Conservation (phyloP, 2,797 vertebrate genomes). For the Brachyalestes nurse region DNA sequence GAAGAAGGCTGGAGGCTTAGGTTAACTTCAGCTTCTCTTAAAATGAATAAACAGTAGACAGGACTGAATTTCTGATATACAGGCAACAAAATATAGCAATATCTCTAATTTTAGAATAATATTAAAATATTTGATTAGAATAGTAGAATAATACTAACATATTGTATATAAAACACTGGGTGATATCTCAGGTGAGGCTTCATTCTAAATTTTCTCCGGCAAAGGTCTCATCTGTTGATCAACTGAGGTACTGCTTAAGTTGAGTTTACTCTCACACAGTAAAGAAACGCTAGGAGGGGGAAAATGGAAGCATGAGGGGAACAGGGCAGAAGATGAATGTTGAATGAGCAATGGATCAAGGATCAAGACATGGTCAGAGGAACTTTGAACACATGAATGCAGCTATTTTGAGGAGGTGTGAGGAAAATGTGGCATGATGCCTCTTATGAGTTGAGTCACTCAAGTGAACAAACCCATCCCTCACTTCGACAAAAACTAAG, state of each 20-base stretch:
- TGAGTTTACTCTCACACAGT: constrained; percentile 55
- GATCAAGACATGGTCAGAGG: constrained; percentile 19
- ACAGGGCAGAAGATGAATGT: constrained; percentile 1
- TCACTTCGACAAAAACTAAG: constrained; percentile 61
- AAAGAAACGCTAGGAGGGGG: constrained; percentile 38
- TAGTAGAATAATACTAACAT: too few relatives aligned
- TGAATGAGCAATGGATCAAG: constrained; percentile 9
- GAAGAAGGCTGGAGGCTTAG: constrained; percentile 24
- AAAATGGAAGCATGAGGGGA: constrained; percentile 20
- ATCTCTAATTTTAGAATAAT: not conserved
- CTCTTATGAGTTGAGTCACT: constrained; percentile 22
- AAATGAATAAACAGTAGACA: not conserved
- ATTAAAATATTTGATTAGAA: too few relatives aligned
- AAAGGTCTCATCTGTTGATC: constrained; percentile 61
- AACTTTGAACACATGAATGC: constrained; percentile 7
- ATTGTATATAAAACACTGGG: not conserved
- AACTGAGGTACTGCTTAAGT: constrained; percentile 67
- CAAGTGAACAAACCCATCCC: constrained; percentile 63
- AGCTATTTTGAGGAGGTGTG: constrained; percentile 1
- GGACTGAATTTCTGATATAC: not conserved
- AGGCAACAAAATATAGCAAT: not conserved
- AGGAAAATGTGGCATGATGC: not conserved
- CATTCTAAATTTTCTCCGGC: constrained; percentile 48
- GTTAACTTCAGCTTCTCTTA: not conserved
- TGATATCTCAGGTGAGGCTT: constrained; percentile 30